Conservation (phyloP, 2,888 invertebrate genomes). For the Amiota communis region DNA sequence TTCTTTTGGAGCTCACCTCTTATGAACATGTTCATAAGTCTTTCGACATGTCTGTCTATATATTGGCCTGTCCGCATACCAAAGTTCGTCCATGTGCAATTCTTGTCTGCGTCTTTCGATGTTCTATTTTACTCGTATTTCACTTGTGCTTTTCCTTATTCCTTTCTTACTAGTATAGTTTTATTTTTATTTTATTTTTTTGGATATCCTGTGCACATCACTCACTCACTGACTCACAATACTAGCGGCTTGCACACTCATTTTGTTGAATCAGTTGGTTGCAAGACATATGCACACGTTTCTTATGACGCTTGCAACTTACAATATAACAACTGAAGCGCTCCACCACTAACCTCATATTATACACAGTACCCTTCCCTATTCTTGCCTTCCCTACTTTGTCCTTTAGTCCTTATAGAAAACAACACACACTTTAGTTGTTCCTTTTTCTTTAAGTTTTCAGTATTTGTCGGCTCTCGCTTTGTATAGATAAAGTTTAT, state of each 20-base stretch:
- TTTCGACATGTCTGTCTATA: no score
- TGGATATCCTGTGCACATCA: neutral
- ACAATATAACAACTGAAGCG: neutral
- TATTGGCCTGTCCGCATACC: neutral
- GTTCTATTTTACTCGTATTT: slow-evolving; percentile 23
- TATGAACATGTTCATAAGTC: no score
- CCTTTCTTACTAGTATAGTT: neutral
- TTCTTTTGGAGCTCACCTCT: no score
- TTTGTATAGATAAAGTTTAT: neutral
- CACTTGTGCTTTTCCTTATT: neutral
- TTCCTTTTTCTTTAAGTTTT: no score
- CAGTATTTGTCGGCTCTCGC: neutral
- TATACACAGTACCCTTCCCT: neutral
- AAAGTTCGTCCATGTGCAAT: slow-evolving; percentile 14
- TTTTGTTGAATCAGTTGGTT: slow-evolving; percentile 2
- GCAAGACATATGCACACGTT: slow-evolving; percentile 25
- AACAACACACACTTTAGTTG: neutral
- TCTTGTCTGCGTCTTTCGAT: neutral
- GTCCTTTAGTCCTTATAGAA: neutral
- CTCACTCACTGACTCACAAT: neutral
- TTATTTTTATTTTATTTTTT: neutral
- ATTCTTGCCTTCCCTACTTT: neutral
- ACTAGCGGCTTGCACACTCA: neutral
- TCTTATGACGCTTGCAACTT: slow-evolving; percentile 5
- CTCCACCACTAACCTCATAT: neutral